Base-by-base conservation (phyloP, 2,797 vertebrate genomes). In the Epinephelus malabaricus region DNA sequence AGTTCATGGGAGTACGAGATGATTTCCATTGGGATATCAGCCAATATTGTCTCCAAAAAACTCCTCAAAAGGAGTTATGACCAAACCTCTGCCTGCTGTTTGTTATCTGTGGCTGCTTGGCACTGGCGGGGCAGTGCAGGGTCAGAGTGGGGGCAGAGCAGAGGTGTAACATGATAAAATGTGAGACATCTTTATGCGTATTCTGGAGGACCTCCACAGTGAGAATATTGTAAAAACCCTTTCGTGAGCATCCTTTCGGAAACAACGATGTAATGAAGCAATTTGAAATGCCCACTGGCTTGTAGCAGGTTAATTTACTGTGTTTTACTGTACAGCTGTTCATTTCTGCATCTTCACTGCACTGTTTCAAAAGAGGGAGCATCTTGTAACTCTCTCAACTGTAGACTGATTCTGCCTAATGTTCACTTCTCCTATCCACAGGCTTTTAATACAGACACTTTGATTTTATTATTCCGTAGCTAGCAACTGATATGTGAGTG, bases 241-340 rank as follows among this genome's bases (percentile, higher is more conserved):
- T 70, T 62, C 62, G 21, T 25, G 61, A 63, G 45, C 69, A 67
- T 55, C 25, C 56, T 64, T 62, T 77, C 3, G 34, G 71, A 79
- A 85, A 64, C 76, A 70, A 50, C 43, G 13, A 66, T 27, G 53
- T 64, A 69, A 84, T 65, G 69, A 72, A 72, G 72, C 72, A 47
- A 65, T 75, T 67, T 65, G 2, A 85, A 70, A 86, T 38, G 64
- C 38, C 70, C 59, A 62, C 56, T 79, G 82, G 71, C 62, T 76
- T 69, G 64, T 46, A 81, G 66, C 68, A 49, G 76, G 73, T 84
- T 86, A 13, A 75, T 78, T 78, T 73, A 53, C 62, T 78, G 72
- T 59, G 60, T 49, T 85, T 77, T 73, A 79, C 74, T 51, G 71
- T 47, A 80, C 76, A 75, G 76, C 65, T 82, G 78, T 67, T 88